These are phyloP conservation scores for Channa argus DNA, from an alignment of 2,113 vertebrate genomes.

Conservation along the genomic window DNA sequence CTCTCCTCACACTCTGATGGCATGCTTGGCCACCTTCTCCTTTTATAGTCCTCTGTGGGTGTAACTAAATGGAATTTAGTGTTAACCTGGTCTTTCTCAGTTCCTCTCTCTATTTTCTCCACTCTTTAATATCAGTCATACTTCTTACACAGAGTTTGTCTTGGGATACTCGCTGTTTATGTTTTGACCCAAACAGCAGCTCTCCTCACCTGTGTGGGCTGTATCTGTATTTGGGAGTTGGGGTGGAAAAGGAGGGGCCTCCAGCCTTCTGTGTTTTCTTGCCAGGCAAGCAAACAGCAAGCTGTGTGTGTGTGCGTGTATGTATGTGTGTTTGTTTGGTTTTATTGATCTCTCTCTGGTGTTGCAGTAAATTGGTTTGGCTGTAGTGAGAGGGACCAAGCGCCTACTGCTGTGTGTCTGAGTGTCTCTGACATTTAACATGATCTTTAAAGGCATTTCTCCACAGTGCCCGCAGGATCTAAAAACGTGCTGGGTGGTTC, in stretches of 20 bases:
- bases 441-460: conserved; percentile 88
- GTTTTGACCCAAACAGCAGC: conserved; percentile 71
- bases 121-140: conserved; percentile 46
- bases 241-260: conserved; percentile 30
- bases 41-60: conserved; percentile 59
- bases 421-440: conserved; percentile 88
- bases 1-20: conserved; percentile 44
- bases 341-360: conserved; percentile 81
- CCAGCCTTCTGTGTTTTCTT: conserved; percentile 68
- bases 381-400: conserved; percentile 78
- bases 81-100: conserved; percentile 64
- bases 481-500: conserved; percentile 75
- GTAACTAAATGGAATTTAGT: conserved; percentile 60
- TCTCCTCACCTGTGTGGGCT: conserved; percentile 71
- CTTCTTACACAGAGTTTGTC: conserved; percentile 64
- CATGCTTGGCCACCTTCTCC: conserved; percentile 58
- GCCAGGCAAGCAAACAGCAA: conserved; percentile 64
- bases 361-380: conserved; percentile 83
- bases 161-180: conserved; percentile 65
- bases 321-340: conserved; percentile 50
- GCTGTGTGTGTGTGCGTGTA: conserved; percentile 47
- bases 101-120: conserved; percentile 35
- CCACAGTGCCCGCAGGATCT: conserved; percentile 82
- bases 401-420: conserved; percentile 83
- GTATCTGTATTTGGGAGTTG: conserved; percentile 65